Evolutionary conservation across 1,140 invertebrate genomes (phyloP).

Genomic region (Drosophila bocqueti): DNA sequence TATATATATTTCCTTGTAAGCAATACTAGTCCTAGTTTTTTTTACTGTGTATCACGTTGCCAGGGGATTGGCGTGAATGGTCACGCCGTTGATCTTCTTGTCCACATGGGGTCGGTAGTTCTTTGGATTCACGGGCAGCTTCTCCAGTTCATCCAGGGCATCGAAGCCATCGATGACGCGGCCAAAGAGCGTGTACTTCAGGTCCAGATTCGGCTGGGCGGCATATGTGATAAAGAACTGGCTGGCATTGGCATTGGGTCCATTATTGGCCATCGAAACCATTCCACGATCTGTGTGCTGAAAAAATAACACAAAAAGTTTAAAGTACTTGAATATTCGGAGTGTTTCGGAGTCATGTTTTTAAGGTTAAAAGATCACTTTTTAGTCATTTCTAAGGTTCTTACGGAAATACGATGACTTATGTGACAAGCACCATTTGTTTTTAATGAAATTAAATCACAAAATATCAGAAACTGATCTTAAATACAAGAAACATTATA

Average conservation of each 20-base stretch:
- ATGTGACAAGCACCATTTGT: no score
- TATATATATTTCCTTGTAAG: constrained; percentile 56
- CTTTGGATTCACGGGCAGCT: constrained; percentile 96
- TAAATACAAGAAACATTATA: background rate
- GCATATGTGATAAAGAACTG: constrained; percentile 99
- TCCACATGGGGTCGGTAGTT: constrained; percentile 94
- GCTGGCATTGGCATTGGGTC: constrained; percentile 98
- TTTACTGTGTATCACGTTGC: constrained; percentile 87
- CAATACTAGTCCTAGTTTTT: constrained; percentile 4
- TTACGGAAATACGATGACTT: no score
- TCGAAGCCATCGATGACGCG: constrained; percentile 99
- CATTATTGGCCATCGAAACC: constrained; percentile 99
- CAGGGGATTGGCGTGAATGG: constrained; percentile 98
- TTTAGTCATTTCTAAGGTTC: no score
- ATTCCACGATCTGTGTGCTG: constrained; percentile 94
- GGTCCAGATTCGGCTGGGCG: constrained; percentile 97
- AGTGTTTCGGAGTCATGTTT: background rate
- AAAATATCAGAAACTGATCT: background rate
- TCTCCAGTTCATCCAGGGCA: constrained; percentile 97
- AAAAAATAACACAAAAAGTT: background rate
- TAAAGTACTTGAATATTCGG: background rate
- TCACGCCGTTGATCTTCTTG: constrained; percentile 93
- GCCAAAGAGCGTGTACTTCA: constrained; percentile 99
- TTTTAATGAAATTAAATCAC: background rate
- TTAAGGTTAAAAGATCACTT: no score